These are phyloP conservation scores for Orthosia gothica DNA, from an alignment of 2,888 invertebrate genomes.

Conservation along the genomic window DNA sequence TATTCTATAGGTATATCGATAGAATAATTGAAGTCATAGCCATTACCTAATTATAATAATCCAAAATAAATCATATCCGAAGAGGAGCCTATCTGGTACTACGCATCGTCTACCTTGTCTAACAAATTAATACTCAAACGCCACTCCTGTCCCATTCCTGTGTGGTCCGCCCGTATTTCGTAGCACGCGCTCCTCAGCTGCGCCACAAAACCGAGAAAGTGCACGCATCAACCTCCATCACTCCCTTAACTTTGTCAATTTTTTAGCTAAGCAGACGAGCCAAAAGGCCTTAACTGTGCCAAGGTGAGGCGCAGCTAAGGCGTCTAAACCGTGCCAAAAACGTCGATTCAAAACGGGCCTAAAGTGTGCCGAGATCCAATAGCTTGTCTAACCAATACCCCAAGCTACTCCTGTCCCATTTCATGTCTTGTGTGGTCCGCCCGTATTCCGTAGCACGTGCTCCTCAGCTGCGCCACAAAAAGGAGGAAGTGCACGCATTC, in stretches of 20 bases:
- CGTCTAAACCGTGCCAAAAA: too few species aligned
- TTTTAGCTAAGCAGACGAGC: too few species aligned
- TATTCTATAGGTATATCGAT: not conserved
- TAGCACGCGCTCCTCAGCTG: conserved; percentile 88
- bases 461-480: conserved; percentile 84
- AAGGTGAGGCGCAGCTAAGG: too few species aligned
- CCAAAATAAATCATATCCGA: too few species aligned
- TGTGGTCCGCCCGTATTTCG: conserved; percentile 73
- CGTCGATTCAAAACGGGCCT: too few species aligned
- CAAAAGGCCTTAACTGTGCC: too few species aligned
- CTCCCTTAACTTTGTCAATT: too few species aligned
- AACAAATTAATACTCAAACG: too few species aligned
- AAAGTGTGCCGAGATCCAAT: not conserved
- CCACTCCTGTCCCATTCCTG: conserved; percentile 51
- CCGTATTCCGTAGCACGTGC: conserved; percentile 83
- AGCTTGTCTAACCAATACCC: conserved; percentile 37
- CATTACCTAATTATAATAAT: too few species aligned
- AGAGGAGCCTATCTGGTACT: too few species aligned
- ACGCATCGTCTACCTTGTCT: too few species aligned
- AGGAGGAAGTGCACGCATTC: conserved; percentile 84
- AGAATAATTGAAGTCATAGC: not conserved
- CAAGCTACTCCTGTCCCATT: not conserved
- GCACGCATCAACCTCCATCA: conserved; percentile 70
- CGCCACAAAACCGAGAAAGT: conserved; percentile 85
- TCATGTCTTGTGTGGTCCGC: conserved; percentile 72